Conservation (phyloP, 1,140 invertebrate genomes). For the Cyphomyrmex costatus region DNA sequence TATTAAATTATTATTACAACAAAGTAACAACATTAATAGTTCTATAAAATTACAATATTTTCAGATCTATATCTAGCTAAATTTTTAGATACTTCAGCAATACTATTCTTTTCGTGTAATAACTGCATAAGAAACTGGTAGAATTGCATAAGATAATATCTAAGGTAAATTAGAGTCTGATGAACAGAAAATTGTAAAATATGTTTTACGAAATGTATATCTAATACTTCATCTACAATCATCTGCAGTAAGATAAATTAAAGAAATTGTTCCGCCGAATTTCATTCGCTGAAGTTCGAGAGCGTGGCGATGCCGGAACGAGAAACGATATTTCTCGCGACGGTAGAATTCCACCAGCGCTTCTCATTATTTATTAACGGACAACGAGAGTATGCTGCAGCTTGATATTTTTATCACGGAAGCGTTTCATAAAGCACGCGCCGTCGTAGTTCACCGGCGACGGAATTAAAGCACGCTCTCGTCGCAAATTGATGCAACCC, state of each 20-base stretch:
- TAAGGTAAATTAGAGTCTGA: not conserved
- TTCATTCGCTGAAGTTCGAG: conserved; percentile 33
- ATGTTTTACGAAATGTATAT: conserved; percentile 34
- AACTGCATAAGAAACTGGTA: not conserved
- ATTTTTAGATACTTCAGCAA: no score
- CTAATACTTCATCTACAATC: not conserved
- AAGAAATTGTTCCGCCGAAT: conserved; percentile 9
- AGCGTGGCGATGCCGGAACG: not conserved
- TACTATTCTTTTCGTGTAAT: not conserved
- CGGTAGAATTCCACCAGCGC: conserved; percentile 20
- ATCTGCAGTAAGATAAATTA: conserved; percentile 24
- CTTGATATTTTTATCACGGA: conserved; percentile 57
- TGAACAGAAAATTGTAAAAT: conserved; percentile 13
- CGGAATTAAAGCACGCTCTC: conserved; percentile 59
- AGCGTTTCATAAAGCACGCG: conserved; percentile 54
- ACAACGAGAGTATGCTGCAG: not conserved
- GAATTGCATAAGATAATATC: not conserved
- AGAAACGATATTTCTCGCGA: conserved; percentile 48
- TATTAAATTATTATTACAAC: no score
- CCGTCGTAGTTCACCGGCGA: conserved; percentile 30
- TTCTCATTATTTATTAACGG: conserved; percentile 60
- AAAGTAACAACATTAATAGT: no score
- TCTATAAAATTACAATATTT: no score
- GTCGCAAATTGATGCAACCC: conserved; percentile 52
- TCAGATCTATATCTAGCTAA: no score